Percentiles rank a stretch among this genome's conserved stretches.
phyloP scores from a whole-genome alignment of 2,113 vertebrate species.

The Accipiter virgatus region DNA sequence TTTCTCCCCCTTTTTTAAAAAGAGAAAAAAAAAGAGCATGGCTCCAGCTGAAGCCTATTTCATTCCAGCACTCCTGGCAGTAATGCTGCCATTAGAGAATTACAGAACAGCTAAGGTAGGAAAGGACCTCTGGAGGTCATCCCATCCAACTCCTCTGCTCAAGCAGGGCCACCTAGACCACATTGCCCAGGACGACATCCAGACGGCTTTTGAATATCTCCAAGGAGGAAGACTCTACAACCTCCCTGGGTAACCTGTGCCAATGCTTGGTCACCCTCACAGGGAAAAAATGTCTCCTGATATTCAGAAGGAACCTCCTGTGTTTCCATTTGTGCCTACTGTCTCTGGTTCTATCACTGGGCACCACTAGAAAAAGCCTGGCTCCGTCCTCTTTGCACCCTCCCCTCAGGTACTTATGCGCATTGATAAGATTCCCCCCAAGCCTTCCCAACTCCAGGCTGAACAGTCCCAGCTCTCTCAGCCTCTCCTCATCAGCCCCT shows the following conservation, averaged over 20 bases:
- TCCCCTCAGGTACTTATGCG: background rate
- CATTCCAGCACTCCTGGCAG: background rate
- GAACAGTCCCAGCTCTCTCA: background rate
- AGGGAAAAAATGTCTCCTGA: background rate
- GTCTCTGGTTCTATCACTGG: background rate
- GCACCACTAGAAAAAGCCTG: background rate
- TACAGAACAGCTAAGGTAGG: background rate
- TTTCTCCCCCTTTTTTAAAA: background rate
- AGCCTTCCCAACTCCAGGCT: background rate
- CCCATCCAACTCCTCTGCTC: background rate
- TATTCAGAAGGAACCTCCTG: background rate
- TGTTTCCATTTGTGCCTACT: background rate
- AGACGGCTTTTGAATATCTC: accelerated
- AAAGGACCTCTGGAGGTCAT: background rate
- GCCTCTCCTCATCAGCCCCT: background rate
- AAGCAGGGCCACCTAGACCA: background rate
- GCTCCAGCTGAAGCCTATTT: background rate
- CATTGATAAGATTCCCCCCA: background rate
- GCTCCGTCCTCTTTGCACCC: background rate
- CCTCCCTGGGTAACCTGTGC: background rate
- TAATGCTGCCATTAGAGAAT: background rate
- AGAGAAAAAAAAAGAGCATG: background rate
- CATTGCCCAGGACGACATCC: accelerated
- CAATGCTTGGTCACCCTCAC: background rate
- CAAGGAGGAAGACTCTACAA: background rate